Evolutionary conservation across 2,113 vertebrate genomes (phyloP).

Genomic region (Polypterus senegalus): DNA sequence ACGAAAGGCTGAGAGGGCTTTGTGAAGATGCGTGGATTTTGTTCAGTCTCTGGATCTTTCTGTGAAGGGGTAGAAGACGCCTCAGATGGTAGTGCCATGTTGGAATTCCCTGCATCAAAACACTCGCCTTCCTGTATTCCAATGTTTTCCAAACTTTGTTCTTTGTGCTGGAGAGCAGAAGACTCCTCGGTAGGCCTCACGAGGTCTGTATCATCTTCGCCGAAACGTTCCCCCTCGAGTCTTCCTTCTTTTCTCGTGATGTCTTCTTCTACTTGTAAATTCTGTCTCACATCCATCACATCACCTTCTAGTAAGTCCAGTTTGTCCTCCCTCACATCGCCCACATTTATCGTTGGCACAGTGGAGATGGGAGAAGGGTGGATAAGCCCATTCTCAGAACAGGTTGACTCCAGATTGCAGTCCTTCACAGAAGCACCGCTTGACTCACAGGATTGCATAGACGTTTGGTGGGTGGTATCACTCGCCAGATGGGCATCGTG

Average conservation of each 20-base stretch:
- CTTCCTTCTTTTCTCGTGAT: no score
- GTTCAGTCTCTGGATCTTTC: constrained; percentile 8
- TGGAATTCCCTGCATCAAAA: neutral
- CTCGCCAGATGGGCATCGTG: constrained; percentile 24
- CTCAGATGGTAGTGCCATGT: constrained; percentile 2
- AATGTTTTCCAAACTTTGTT: no score
- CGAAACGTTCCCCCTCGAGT: neutral
- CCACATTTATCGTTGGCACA: constrained; percentile 8
- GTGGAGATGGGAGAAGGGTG: constrained; percentile 7
- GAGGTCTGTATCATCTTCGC: neutral
- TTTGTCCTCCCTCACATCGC: constrained; percentile 8
- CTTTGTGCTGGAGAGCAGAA: neutral
- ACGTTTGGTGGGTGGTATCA: constrained; percentile 17
- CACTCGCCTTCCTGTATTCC: neutral
- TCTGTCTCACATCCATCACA: neutral
- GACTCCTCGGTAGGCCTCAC: constrained; percentile 5
- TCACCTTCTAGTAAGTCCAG: constrained; percentile 5
- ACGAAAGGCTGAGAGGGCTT: constrained; percentile 53
- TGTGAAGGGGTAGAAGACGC: neutral
- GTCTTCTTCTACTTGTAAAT: no score
- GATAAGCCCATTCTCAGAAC: constrained; percentile 21
- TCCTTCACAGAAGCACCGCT: constrained; percentile 23
- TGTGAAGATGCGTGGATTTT: constrained; percentile 19
- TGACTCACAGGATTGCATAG: constrained; percentile 25
- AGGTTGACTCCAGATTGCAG: constrained; percentile 18